These are phyloP conservation scores for Amitus sp. DNA, from an alignment of 2,888 invertebrate genomes.

Conservation along the genomic window DNA sequence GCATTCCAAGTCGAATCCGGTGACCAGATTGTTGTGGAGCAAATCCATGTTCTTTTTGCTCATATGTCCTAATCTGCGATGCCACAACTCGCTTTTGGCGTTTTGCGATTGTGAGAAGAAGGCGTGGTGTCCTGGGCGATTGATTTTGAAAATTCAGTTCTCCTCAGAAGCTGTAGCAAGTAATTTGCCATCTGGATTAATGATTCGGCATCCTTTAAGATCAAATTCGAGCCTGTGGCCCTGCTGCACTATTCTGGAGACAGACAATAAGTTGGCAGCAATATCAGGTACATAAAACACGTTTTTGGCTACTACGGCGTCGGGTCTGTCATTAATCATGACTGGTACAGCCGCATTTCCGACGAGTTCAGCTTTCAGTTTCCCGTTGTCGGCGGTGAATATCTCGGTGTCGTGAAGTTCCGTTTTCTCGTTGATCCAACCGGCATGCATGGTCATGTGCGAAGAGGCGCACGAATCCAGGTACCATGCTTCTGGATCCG, in stretches of 20 bases:
- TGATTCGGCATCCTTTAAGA: no score
- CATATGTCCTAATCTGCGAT: slow-evolving; percentile 43
- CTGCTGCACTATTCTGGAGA: no score
- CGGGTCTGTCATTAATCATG: not conserved
- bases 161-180: slow-evolving; percentile 11
- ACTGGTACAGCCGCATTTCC: slow-evolving; percentile 7
- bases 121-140: no score
- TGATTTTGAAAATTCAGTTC: slow-evolving; percentile 22
- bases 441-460: not conserved
- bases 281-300: no score
- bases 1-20: not conserved
- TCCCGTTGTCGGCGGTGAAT: not conserved
- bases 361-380: not conserved
- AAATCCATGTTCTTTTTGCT: slow-evolving; percentile 24
- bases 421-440: not conserved
- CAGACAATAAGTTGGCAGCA: no score
- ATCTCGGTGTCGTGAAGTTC: no score
- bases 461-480: not conserved
- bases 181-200: slow-evolving; percentile 24
- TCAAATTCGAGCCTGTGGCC: no score
- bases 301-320: slow-evolving; percentile 17
- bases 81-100: slow-evolving; percentile 34
- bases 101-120: no score
- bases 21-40: not conserved
- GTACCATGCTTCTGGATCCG: not conserved